phyloP scores from a whole-genome alignment of 1,140 invertebrate species.

The Akabosia matsudoensis region DNA sequence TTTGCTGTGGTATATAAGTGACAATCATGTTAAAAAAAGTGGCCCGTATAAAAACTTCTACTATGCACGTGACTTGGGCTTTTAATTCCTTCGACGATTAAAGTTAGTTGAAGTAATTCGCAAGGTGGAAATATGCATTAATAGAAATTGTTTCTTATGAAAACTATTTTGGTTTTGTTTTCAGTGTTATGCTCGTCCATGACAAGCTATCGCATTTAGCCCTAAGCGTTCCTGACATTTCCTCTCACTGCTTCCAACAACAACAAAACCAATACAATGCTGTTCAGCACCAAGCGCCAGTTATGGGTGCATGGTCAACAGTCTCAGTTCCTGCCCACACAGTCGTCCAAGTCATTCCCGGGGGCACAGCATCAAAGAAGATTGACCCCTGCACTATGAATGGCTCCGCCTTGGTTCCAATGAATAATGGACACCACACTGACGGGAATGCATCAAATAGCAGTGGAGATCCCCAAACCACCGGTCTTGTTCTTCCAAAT shows the following conservation, averaged over 20 bases:
- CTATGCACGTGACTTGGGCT: too few species aligned
- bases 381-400: not conserved
- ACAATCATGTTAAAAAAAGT: too few species aligned
- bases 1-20: too few species aligned
- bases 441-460: not conserved
- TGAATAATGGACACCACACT: not conserved
- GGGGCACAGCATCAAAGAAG: not conserved
- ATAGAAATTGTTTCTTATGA: not conserved
- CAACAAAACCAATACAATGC: constrained; percentile 16
- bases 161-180: constrained; percentile 12
- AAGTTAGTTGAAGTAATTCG: too few species aligned
- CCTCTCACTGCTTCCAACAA: constrained; percentile 32
- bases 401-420: not conserved
- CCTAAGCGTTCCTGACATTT: constrained; percentile 45
- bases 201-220: constrained; percentile 45
- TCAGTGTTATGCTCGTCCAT: constrained; percentile 46
- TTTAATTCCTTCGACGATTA: too few species aligned
- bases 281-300: constrained; percentile 9
- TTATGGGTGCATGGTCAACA: constrained; percentile 40
- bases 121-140: not conserved
- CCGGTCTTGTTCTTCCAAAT: constrained; percentile 31
- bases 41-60: too few species aligned
- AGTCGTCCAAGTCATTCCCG: constrained; percentile 37
- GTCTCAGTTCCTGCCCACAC: constrained; percentile 42
- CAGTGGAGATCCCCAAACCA: constrained; percentile 17